A percentile compares a stretch with the other conserved stretches of the same genome.
Conservation (phyloP, 1,140 invertebrate genomes). For the Hypothenemus hampei region DNA sequence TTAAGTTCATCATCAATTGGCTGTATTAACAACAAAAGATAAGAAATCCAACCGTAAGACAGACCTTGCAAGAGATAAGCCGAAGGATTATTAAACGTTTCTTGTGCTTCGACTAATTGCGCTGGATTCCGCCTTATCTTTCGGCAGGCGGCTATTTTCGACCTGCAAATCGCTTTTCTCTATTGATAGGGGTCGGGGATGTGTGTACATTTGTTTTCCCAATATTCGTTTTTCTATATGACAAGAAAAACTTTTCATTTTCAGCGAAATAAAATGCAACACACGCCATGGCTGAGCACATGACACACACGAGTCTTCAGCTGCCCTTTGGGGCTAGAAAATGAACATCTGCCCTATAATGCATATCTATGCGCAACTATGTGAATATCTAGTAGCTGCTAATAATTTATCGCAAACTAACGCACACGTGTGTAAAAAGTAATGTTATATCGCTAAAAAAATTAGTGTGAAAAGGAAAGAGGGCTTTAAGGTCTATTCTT, state of each 20-base stretch:
- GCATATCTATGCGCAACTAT: neutral
- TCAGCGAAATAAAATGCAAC: neutral
- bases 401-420: neutral
- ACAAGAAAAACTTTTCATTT: too few species aligned
- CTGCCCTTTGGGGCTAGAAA: neutral
- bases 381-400: neutral
- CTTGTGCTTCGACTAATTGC: constrained; percentile 20
- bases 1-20: constrained; percentile 22
- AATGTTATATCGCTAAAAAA: too few species aligned
- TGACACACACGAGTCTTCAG: neutral
- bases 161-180: constrained; percentile 6
- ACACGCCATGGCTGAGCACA: neutral
- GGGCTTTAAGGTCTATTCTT: too few species aligned
- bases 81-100: constrained; percentile 19
- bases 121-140: constrained; percentile 14
- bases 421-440: neutral
- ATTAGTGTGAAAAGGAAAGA: too few species aligned
- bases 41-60: constrained; percentile 13
- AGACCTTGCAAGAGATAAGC: constrained; percentile 20
- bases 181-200: constrained; percentile 22
- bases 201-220: constrained; percentile 8
- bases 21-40: constrained; percentile 18
- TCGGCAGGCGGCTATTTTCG: constrained; percentile 6
- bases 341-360: neutral
- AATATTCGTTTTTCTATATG: too few species aligned